Evolutionary conservation across 2,888 invertebrate genomes (phyloP), one percentile per base, ranked within the genome.

Genomic region (Oscheius sp.): DNA sequence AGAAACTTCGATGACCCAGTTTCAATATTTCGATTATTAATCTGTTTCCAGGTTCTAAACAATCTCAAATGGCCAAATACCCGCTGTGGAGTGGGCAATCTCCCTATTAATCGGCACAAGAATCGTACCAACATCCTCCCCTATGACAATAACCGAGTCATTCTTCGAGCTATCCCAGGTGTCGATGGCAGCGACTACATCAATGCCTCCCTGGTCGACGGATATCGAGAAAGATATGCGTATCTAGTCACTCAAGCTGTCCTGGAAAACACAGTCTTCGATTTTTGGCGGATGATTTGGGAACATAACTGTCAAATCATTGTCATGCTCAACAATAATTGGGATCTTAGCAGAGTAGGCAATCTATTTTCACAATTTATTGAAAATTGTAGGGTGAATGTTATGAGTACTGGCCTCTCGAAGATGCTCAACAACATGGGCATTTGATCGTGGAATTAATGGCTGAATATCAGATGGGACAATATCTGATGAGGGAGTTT

Each of bases 241-340:
- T 98, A 98, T 87, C 94, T 98, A 74, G 97, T 96, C 4, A 90
- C 96, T n/a, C 97, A 98, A 88, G 97, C 96, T n/a, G 96, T 98
- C 0, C 88, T 97, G 68, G 91, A 92, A 61, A 95, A 97, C 86
- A 97, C 97, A 0, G 94, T 94, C 0, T 96, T 96, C 83, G 98
- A 99, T 87, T 94, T 99, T 87, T 99, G 98, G 98, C 90, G 97
- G 71, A 97, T 97, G 96, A 90, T 99, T 47, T 99, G 98, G 98
- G 97, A 98, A 87, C 96, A 97, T 87, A 97, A 99, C 87, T 96
- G 96, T 1, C 96, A 95, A 44, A 97, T 98, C 86, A 93, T 98
- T 75, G 98, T 98, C 30, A 98, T 98, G 96, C 89, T 98, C 9
- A 70, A 68, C 17, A 70, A 69, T 32, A 65, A 65, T 5, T 67